phyloP scores from a whole-genome alignment of 2,113 vertebrate genomes.

The Pitta sordida region DNA sequence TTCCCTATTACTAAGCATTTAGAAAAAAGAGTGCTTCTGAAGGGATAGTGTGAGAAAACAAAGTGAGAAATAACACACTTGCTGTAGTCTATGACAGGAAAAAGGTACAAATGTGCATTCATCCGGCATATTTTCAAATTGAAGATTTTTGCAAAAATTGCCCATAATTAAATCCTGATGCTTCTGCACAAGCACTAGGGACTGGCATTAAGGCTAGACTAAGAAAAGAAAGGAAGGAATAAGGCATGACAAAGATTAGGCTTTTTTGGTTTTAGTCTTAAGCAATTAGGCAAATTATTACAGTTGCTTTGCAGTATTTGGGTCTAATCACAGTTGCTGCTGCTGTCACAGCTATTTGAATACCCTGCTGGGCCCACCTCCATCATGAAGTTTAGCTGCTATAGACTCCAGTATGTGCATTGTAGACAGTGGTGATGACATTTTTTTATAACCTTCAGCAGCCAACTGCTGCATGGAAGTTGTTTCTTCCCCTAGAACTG shows the following conservation, averaged over 20 bases:
- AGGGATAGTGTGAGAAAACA: not conserved
- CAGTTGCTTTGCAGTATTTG: not conserved
- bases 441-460: not conserved
- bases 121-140: not conserved
- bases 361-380: not conserved
- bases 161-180: not conserved
- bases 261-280: not conserved
- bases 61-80: not conserved
- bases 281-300: not conserved
- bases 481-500: not conserved
- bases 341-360: not conserved
- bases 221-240: not conserved
- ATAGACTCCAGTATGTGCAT: not conserved
- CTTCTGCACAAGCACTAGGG: not conserved
- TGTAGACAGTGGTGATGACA: not conserved
- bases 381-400: not conserved
- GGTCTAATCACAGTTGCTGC: not conserved
- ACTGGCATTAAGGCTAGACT: not conserved
- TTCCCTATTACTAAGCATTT: not conserved
- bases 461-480: not conserved
- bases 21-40: not conserved
- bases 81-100: not conserved
- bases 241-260: not conserved
- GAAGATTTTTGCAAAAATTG: not conserved
- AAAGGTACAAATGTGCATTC: not conserved